Conservation (phyloP, 1,140 invertebrate species). For the Matsumurasca onukii region DNA sequence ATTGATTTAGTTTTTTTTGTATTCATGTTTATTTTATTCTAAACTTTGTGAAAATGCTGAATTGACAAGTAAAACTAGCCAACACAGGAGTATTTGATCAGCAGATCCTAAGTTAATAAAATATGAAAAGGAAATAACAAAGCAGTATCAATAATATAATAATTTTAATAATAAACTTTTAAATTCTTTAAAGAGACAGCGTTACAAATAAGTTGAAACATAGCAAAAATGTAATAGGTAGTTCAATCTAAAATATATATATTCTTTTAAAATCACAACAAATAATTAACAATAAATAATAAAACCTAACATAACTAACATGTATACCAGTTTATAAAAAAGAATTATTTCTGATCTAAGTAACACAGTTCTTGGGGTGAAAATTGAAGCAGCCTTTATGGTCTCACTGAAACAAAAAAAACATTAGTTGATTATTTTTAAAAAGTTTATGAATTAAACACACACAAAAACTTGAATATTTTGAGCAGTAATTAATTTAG, state of each 20-base stretch:
- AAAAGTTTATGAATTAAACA: too few relatives aligned
- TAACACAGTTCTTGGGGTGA: conserved; percentile 8
- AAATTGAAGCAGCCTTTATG: background rate
- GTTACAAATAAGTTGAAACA: conserved; percentile 4
- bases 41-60: too few relatives aligned
- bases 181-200: background rate
- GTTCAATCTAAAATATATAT: conserved; percentile 17
- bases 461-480: too few relatives aligned
- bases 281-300: conserved; percentile 24
- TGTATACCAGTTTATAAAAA: conserved; percentile 4
- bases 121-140: too few relatives aligned
- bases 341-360: conserved; percentile 14
- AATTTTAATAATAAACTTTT: conserved; percentile 24
- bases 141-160: too few relatives aligned
- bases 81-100: too few relatives aligned
- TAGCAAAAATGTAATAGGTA: conserved; percentile 8
- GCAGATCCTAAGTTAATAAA: too few relatives aligned
- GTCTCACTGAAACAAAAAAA: conserved; percentile 14
- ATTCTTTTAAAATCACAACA: conserved; percentile 22
- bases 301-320: conserved; percentile 25
- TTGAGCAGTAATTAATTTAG: too few relatives aligned
- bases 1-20: too few relatives aligned
- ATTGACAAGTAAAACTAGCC: too few relatives aligned
- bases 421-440: background rate
- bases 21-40: too few relatives aligned